Conservation (phyloP, 2,113 vertebrate species). For the Pseudorasbora parva region DNA sequence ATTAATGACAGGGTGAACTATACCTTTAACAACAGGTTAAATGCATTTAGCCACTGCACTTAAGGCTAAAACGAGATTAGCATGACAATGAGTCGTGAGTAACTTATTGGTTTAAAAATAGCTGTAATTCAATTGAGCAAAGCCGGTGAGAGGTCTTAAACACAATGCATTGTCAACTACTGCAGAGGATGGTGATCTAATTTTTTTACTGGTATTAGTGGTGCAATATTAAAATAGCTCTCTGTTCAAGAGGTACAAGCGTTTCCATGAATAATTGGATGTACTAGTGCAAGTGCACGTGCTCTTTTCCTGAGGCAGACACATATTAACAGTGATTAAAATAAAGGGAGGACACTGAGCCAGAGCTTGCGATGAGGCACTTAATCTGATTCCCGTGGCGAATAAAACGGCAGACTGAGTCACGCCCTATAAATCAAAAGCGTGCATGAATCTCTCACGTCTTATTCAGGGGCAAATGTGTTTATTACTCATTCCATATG, state of each 20-base stretch:
- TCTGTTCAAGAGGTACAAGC: neutral
- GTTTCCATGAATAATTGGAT: constrained; percentile 22
- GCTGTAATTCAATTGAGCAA: constrained; percentile 64
- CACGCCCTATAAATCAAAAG: constrained; percentile 58
- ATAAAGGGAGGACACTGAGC: constrained; percentile 51
- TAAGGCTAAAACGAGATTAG: constrained; percentile 55
- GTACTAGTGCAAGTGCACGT: neutral
- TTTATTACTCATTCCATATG: neutral
- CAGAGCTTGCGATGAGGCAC: constrained; percentile 32
- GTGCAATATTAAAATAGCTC: neutral
- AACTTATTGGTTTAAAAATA: constrained; percentile 71
- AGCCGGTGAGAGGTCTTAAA: constrained; percentile 27
- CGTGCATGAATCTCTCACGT: constrained; percentile 5
- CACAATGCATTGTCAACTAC: neutral
- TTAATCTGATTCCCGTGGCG: constrained; percentile 55
- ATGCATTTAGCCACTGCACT: no score
- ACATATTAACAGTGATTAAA: constrained; percentile 53
- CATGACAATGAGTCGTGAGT: constrained; percentile 53
- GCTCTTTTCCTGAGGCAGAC: neutral
- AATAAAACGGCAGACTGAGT: constrained; percentile 46
- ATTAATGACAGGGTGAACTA: no score
- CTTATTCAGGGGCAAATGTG: constrained; percentile 13
- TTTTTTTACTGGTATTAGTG: no score
- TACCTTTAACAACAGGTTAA: no score
- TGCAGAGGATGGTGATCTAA: no score